Conservation (phyloP, 1,140 invertebrate genomes). For the Eumaeus atala region DNA sequence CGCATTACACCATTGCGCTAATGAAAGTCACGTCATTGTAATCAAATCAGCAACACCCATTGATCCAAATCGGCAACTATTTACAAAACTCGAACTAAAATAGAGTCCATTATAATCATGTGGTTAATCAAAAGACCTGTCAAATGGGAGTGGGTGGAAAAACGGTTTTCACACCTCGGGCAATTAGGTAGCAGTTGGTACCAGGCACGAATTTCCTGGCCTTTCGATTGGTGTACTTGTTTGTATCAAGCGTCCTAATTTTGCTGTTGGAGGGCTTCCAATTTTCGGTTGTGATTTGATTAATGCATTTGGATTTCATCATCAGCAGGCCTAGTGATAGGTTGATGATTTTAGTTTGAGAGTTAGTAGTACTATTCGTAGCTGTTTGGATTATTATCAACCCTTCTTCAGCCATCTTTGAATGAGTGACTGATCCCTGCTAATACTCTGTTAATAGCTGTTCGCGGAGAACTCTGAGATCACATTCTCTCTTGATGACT, state of each 20-base stretch:
- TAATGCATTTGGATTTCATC: neutral
- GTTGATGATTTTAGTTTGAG: no score
- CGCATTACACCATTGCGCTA: constrained; percentile 3
- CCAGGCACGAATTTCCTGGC: neutral
- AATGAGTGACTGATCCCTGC: no score
- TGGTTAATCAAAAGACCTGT: constrained; percentile 7
- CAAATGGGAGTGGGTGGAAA: neutral
- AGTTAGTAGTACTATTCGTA: no score
- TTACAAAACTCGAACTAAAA: neutral
- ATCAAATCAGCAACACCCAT: neutral
- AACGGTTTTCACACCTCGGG: constrained; percentile 1
- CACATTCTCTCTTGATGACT: neutral
- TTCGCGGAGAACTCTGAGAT: neutral
- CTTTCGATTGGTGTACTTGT: no score
- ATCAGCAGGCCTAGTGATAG: no score
- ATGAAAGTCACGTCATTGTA: constrained; percentile 1
- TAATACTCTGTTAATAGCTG: no score
- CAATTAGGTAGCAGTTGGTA: constrained; percentile 1
- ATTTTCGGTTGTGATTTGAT: constrained; percentile 5
- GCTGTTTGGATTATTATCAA: no score
- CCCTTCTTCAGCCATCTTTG: no score
- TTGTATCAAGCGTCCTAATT: no score
- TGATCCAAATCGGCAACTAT: constrained; percentile 3
- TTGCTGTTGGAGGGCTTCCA: constrained; percentile 5
- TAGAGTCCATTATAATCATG: neutral